Evolutionary conservation across 2,797 vertebrate genomes (phyloP).

Genomic region (Smutsia temminckii): DNA sequence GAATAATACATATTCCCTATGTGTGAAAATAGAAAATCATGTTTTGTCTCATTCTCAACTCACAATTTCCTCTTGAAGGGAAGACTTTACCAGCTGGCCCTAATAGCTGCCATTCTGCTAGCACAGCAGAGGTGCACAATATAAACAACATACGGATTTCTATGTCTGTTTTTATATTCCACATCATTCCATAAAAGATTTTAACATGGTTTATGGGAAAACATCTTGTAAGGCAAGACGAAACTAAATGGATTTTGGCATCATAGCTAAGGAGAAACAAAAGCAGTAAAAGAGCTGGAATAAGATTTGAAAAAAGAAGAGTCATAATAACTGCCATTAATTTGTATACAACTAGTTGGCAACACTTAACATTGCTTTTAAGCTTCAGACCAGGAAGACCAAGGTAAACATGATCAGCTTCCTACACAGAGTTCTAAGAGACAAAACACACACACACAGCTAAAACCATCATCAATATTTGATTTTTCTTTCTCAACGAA

Average conservation of each 20-base stretch:
- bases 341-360: neutral
- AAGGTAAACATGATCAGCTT: neutral
- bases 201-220: neutral
- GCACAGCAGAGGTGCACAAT: neutral
- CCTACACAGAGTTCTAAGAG: neutral
- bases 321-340: neutral
- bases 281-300: neutral
- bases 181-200: neutral
- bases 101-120: neutral
- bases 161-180: neutral
- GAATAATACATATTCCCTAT: neutral
- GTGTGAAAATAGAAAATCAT: neutral
- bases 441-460: neutral
- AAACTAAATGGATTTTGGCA: neutral
- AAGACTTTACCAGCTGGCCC: neutral
- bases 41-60: neutral
- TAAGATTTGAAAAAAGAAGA: neutral
- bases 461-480: neutral
- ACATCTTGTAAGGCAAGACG: neutral
- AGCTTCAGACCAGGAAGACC: neutral
- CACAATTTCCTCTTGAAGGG: neutral
- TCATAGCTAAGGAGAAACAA: slow-evolving; percentile 14
- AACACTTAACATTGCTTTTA: neutral
- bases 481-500: neutral
- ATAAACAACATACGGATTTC: neutral